Evolutionary conservation across 2,888 invertebrate species (phyloP), one percentile per base, ranked within the genome.

Genomic region (Alloplasta piceator): DNA sequence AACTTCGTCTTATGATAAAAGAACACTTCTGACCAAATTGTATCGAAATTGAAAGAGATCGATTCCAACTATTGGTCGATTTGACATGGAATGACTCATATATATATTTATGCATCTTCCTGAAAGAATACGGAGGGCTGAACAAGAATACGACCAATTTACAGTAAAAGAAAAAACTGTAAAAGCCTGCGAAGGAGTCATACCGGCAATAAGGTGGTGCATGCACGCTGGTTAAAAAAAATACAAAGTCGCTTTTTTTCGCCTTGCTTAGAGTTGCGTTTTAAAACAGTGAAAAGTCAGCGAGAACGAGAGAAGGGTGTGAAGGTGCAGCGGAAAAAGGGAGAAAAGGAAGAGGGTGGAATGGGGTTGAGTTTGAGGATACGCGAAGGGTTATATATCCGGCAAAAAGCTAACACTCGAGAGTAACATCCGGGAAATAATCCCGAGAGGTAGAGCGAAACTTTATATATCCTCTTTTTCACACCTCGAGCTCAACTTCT

Each of bases 91-190:
- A 1, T 26, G 26, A 1, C 26, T 3, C 26, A 26, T 26, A 26
- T 26, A 26, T 26, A 26, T 26, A 26, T 26, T 26, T 26, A 26
- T 26, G 26, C 26, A 26, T 26, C 26, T 26, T 26, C 26, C 26
- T 26, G 14, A 6, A 12, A 52, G 52, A 52, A 52, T 26, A 52
- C 52, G 12, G 6, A 14, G 52, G 52, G 52, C 56, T 58, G 63
- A 48, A 70, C 56, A 76, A 77, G 83, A 79, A 81, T 78, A 72
- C 71, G 63, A 66, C 83, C 87, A 87, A 87, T 87, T 86, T 86
- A 87, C 88, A 86, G 86, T 87, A 86, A 88, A 87, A 86, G 83
- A 70, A 36, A 82, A 83, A 86, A 83, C 76, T 76, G 82, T 85
- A 83, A 85, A 85, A 83, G 55, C 79, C 26, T 26, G 52, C n/a